Evolutionary conservation across 2,888 invertebrate genomes (phyloP), one percentile per base, ranked within the genome.

Genomic region (Hirudinaria manillensis): DNA sequence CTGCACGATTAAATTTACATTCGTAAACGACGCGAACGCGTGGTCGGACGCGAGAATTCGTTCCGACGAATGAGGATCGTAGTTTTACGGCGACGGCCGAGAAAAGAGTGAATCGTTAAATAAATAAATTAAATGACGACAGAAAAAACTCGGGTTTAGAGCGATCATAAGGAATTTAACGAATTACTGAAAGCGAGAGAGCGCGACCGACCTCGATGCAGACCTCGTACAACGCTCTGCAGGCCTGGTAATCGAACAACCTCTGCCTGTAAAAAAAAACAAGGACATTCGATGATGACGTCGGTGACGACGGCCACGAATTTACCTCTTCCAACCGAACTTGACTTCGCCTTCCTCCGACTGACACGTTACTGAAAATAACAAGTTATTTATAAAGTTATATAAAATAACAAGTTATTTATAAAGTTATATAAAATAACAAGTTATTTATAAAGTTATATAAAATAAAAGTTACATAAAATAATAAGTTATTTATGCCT

Each of bases 181-280:
- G 36, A 36, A 36, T 36, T 36, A 36, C 10, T 36, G 4, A 10
- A 45, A 45, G 10, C 61, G n/a, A 53, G 7, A 1, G 16, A 72
- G 19, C 34, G 36, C 32, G 16, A 61, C 79, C 78, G 79, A 85
- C 86, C 82, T 86, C 86, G 71, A 89, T 82, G 81, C 94, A 93
- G n/a, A 91, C 88, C 78, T 94, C 90, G 81, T 92, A 89, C 74
- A 93, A 88, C 34, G 92, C 90, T 82, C 91, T 89, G 82, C 94
- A 94, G 0, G 91, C 90, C 70, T 90, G 87, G 82, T 91, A 89
- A 83, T 97, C 93, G 85, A 98, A 99, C 19, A 99, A 86, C 36
- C 95, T 88, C 77, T 91, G 89, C 78, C 85, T 85, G 81, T 29
- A 38, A 68, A 56, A 70, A 13, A 38, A 70, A 36, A 70, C 10